A percentile compares a stretch with the other conserved stretches of the same genome.
Conservation (phyloP, 2,797 vertebrate species). For the Aphelocoma californica region DNA sequence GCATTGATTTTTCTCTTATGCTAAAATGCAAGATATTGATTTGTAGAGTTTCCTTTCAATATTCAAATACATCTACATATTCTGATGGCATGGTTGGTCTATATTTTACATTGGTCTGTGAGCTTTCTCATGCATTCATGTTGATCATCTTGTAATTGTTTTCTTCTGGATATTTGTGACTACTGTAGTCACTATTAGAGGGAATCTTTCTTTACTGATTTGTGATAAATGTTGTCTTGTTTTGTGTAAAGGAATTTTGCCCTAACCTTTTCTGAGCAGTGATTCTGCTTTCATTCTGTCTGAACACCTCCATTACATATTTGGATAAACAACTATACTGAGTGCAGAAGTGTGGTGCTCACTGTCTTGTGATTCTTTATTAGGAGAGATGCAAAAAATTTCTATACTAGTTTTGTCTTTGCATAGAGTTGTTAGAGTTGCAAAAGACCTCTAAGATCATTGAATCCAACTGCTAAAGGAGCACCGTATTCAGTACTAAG, state of each 20-base stretch:
- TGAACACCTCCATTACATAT: not conserved
- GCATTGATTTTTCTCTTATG: not conserved
- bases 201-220: not conserved
- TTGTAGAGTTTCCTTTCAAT: not conserved
- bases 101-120: not conserved
- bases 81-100: not conserved
- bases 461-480: not conserved
- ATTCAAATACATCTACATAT: not conserved
- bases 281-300: not conserved
- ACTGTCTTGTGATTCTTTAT: not conserved
- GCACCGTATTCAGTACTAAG: accelerated
- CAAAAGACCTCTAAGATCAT: not conserved
- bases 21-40: not conserved
- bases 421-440: not conserved
- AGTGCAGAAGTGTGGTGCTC: not conserved
- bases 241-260: not conserved
- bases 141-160: not conserved
- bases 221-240: not conserved
- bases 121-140: not conserved
- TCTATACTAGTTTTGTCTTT: not conserved
- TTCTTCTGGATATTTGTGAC: not conserved
- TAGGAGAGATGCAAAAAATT: not conserved
- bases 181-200: not conserved
- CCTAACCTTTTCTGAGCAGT: not conserved
- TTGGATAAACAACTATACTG: not conserved